Conservation (phyloP, 2,113 vertebrate genomes). For the Nematolebias whitei region DNA sequence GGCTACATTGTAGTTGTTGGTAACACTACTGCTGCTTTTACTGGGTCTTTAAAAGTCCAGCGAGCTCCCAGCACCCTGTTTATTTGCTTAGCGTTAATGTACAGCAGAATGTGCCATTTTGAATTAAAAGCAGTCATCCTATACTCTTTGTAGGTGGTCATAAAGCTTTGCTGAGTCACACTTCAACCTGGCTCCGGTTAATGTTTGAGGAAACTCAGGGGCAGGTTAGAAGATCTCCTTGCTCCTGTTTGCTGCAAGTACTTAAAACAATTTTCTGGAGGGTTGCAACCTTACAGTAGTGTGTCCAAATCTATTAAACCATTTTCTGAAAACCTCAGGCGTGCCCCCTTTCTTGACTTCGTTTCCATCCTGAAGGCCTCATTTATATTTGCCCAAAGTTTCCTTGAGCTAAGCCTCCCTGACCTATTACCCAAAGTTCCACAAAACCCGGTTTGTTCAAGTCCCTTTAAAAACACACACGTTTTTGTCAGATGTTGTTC, state of each 20-base stretch:
- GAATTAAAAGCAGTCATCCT: neutral
- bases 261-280: conserved; percentile 38
- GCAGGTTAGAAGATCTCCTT: conserved; percentile 3
- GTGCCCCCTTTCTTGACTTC: conserved; percentile 34
- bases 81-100: conserved; percentile 35
- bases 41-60: conserved; percentile 37
- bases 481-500: conserved; percentile 76
- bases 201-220: conserved; percentile 33
- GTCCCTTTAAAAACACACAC: conserved; percentile 64
- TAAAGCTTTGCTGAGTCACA: neutral
- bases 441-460: conserved; percentile 79
- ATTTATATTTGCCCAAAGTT: conserved; percentile 76
- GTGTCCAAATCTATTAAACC: conserved; percentile 25
- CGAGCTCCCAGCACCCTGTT: conserved; percentile 17
- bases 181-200: conserved; percentile 5
- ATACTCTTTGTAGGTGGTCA: neutral
- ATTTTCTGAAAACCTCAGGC: conserved; percentile 33
- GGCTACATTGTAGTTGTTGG: conserved; percentile 54
- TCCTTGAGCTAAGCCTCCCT: conserved; percentile 78
- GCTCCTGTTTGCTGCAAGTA: conserved; percentile 22
- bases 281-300: conserved; percentile 28
- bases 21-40: conserved; percentile 42
- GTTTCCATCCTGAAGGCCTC: conserved; percentile 52
- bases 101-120: conserved; percentile 27
- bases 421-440: conserved; percentile 77